Conservation (phyloP, 64 coral and sea anemone species). For the Pocillopora damicornis region DNA sequence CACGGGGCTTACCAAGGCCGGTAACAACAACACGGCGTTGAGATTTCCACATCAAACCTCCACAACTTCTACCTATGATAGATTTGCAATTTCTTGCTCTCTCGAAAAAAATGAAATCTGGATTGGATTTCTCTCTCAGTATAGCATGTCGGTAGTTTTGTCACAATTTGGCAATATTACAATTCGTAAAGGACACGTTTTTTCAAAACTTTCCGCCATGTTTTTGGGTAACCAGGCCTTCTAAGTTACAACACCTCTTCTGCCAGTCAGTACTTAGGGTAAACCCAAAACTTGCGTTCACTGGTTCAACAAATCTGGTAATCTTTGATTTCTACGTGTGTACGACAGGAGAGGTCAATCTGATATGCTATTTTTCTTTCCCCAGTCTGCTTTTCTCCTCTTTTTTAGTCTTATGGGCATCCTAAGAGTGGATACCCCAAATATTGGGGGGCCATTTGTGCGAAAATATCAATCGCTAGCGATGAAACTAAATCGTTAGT, state of each 20-base stretch:
- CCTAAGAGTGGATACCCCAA: no score
- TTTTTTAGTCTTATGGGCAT: no score
- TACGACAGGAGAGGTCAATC: no score
- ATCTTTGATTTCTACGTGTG: neutral
- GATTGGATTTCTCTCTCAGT: neutral
- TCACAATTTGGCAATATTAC: neutral
- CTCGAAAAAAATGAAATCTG: neutral
- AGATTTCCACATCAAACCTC: neutral
- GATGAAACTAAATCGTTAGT: no score
- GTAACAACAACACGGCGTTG: constrained; percentile 53
- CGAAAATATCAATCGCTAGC: no score
- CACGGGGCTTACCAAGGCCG: constrained; percentile 25
- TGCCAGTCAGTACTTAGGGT: no score
- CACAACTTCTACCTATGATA: neutral
- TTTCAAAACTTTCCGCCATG: constrained; percentile 22
- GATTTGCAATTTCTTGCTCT: neutral
- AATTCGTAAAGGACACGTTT: no score
- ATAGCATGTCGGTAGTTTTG: neutral
- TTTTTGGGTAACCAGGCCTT: constrained; percentile 21
- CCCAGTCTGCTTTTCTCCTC: no score
- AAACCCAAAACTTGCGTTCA: no score
- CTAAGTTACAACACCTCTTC: no score
- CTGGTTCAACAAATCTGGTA: neutral
- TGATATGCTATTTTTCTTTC: no score
- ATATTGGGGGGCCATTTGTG: no score